These are phyloP conservation scores for Mellivora capensis DNA, from an alignment of 2,113 vertebrate genomes.

Conservation along the genomic window DNA sequence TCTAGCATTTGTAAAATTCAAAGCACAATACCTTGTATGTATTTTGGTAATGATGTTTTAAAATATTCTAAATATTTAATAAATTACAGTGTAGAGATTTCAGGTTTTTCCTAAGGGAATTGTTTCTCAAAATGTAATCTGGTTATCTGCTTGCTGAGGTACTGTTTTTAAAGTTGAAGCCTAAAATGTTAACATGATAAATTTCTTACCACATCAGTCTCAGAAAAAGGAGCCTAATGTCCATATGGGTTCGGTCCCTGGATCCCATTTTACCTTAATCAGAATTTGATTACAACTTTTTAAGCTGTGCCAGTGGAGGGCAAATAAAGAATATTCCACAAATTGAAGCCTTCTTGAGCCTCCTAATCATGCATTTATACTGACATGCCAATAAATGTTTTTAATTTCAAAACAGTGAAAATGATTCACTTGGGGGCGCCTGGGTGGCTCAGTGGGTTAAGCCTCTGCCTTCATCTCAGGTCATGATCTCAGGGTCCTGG, in stretches of 20 bases:
- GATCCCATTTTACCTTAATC: neutral
- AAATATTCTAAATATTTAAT: conserved; percentile 8
- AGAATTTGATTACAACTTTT: neutral
- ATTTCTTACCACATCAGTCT: neutral
- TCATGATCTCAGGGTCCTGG: no score
- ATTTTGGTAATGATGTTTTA: conserved; percentile 31
- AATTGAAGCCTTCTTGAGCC: neutral
- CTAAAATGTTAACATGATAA: neutral
- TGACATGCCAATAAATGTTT: neutral
- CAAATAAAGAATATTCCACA: neutral
- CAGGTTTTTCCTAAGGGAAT: conserved; percentile 34
- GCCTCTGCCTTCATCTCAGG: no score
- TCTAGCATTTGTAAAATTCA: conserved; percentile 37
- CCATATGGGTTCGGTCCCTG: neutral
- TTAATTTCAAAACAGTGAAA: conserved; percentile 11
- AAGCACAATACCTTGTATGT: neutral
- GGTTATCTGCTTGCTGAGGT: neutral
- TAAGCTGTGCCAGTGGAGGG: neutral
- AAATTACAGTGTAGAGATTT: neutral
- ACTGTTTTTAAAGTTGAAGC: conserved; percentile 6
- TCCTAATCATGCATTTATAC: neutral
- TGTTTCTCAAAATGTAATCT: conserved; percentile 14
- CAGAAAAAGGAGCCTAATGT: neutral
- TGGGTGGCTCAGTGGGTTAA: no score
- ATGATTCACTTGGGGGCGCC: neutral